These are phyloP conservation scores for Xenentodon cancila DNA, from an alignment of 2,797 vertebrate genomes.

Conservation along the genomic window DNA sequence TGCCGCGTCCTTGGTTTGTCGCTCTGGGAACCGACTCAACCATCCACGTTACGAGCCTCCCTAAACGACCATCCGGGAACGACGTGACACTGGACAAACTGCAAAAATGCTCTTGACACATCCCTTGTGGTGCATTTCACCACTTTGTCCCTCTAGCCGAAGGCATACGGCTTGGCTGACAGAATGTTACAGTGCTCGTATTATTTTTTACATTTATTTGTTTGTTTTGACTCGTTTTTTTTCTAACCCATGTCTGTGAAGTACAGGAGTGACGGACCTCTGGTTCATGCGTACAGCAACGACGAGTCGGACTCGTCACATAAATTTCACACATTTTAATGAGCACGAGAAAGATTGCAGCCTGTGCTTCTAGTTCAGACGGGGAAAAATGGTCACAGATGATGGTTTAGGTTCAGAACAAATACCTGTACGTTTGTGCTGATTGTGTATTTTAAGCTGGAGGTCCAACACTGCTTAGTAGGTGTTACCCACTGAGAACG, in stretches of 20 bases:
- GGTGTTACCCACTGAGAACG: constrained; percentile 8
- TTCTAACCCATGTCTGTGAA: constrained; percentile 14
- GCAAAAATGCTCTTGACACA: constrained; percentile 45
- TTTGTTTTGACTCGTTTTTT: neutral
- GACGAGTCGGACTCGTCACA: neutral
- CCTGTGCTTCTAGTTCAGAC: neutral
- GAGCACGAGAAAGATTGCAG: constrained; percentile 2
- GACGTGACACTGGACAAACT: constrained; percentile 15
- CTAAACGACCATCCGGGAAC: constrained; percentile 31
- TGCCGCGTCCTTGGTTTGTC: no score
- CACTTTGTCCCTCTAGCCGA: constrained; percentile 22
- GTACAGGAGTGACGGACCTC: constrained; percentile 34
- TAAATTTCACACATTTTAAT: constrained; percentile 11
- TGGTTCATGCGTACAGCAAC: constrained; percentile 5
- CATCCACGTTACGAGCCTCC: constrained; percentile 14
- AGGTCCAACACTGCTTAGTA: constrained; percentile 18
- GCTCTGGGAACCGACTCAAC: neutral
- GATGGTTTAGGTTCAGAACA: constrained; percentile 16
- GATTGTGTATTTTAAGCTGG: constrained; percentile 15
- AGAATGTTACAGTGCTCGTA: neutral
- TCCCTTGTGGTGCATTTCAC: constrained; percentile 48
- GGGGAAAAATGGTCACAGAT: neutral
- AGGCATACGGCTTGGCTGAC: constrained; percentile 22
- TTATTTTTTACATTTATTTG: neutral
- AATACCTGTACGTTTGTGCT: constrained; percentile 15